Conservation (phyloP, 2,113 vertebrate genomes). For the Crotalus helleri region DNA sequence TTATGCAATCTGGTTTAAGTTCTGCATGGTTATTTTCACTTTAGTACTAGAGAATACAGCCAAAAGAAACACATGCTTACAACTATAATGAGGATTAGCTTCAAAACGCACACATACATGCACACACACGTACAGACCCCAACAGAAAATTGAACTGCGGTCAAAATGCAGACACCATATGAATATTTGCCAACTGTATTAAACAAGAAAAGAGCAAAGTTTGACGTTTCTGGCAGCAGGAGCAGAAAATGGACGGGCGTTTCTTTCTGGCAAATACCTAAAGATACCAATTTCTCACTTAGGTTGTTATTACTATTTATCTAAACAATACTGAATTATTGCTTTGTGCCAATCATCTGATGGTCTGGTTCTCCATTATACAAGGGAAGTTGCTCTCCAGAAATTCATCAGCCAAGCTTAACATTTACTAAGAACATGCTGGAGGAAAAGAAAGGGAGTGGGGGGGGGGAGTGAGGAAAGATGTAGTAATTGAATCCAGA, state of each 20-base stretch:
- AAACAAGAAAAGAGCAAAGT: slow-evolving; percentile 65
- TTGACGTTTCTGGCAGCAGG: slow-evolving; percentile 68
- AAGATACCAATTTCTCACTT: slow-evolving; percentile 67
- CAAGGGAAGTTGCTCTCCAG: slow-evolving; percentile 44
- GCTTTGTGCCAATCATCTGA: slow-evolving; percentile 57
- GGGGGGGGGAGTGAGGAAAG: not conserved
- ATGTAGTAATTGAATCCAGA: slow-evolving; percentile 57
- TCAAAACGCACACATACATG: slow-evolving; percentile 28
- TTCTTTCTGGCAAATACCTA: slow-evolving; percentile 58
- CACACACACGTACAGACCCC: not conserved
- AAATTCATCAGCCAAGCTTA: slow-evolving; percentile 27
- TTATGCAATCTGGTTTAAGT: slow-evolving; percentile 35
- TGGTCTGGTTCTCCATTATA: slow-evolving; percentile 48
- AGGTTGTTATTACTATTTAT: slow-evolving; percentile 45
- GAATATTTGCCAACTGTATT: slow-evolving; percentile 68
- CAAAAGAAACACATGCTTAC: slow-evolving; percentile 71
- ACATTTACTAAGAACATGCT: not conserved
- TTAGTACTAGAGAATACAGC: slow-evolving; percentile 38
- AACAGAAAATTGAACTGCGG: slow-evolving; percentile 56
- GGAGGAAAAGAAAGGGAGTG: not conserved
- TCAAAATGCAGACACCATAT: slow-evolving; percentile 67
- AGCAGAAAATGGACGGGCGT: slow-evolving; percentile 66
- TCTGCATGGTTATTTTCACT: slow-evolving; percentile 54
- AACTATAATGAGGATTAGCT: slow-evolving; percentile 66
- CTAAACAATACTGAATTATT: not conserved